These are phyloP conservation scores for Aurelia aurita DNA, from an alignment of 30 jellyfish, hydroid and myxozoan genomes.

Conservation along the genomic window DNA sequence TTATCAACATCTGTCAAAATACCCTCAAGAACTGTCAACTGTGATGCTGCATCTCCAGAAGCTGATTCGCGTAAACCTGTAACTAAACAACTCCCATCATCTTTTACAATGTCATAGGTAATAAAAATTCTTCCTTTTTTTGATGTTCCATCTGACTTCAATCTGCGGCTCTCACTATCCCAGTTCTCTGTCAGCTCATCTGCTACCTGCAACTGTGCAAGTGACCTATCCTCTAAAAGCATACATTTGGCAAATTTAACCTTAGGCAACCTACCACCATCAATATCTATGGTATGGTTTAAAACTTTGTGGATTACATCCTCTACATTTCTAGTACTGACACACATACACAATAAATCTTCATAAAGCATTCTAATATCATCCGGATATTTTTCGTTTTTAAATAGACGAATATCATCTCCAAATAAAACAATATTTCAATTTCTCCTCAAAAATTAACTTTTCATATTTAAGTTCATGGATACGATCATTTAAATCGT, in stretches of 20 bases:
- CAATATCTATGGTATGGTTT: background rate
- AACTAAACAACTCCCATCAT: slow-evolving; percentile 28
- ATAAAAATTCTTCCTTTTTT: slow-evolving; percentile 18
- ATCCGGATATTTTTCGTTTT: background rate
- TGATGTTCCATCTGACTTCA: slow-evolving; percentile 57
- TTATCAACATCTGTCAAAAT: slow-evolving; percentile 6
- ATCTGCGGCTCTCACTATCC: background rate
- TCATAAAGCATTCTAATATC: background rate
- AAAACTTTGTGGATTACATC: background rate
- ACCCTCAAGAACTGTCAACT: slow-evolving; percentile 18
- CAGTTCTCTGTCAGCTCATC: background rate
- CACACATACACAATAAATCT: background rate
- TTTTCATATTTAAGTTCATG: slow-evolving; percentile 3
- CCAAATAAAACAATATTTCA: background rate
- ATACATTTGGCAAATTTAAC: background rate
- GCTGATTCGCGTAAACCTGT: slow-evolving; percentile 22
- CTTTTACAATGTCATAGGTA: slow-evolving; percentile 33
- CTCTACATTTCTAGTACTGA: background rate
- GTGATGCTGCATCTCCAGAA: slow-evolving; percentile 59
- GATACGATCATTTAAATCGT: background rate
- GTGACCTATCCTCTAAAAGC: background rate
- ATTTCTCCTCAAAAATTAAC: slow-evolving; percentile 20
- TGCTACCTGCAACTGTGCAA: background rate
- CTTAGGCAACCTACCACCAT: background rate
- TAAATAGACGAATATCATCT: background rate